Conservation (phyloP, 2,888 invertebrate genomes). For the Dryomyza anilis region DNA sequence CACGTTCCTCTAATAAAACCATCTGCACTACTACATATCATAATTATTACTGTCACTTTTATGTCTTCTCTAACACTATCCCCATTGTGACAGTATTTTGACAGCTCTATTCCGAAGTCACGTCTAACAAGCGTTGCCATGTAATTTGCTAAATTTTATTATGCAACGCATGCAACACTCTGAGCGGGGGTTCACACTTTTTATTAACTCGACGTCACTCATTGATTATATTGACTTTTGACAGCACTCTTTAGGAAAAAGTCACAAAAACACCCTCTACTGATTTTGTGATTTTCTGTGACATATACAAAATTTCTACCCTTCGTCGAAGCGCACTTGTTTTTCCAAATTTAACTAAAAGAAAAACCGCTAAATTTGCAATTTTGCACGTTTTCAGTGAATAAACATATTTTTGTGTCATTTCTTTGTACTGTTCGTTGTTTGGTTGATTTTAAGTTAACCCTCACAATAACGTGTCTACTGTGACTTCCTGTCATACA, state of each 20-base stretch:
- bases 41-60: too few species aligned
- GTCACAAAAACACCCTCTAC: conserved; percentile 24
- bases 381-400: conserved; percentile 13
- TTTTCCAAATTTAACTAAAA: background rate
- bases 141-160: conserved; percentile 11
- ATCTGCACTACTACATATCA: too few species aligned
- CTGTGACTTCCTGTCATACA: background rate
- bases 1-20: too few species aligned
- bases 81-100: background rate
- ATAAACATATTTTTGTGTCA: background rate
- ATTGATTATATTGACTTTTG: conserved; percentile 38
- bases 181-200: background rate
- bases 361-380: conserved; percentile 11
- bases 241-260: too few species aligned
- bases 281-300: background rate
- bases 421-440: background rate
- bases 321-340: background rate
- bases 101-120: conserved; percentile 1
- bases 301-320: too few species aligned
- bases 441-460: background rate
- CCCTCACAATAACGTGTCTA: too few species aligned
- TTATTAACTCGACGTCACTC: conserved; percentile 10
- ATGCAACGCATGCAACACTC: background rate
- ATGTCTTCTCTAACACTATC: too few species aligned
- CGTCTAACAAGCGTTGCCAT: background rate